A percentile compares a stretch with the other conserved stretches of the same genome.
These are phyloP conservation scores for Mormyrus hasselquistii DNA, from an alignment of 2,797 vertebrate species.

Conservation along the genomic window DNA sequence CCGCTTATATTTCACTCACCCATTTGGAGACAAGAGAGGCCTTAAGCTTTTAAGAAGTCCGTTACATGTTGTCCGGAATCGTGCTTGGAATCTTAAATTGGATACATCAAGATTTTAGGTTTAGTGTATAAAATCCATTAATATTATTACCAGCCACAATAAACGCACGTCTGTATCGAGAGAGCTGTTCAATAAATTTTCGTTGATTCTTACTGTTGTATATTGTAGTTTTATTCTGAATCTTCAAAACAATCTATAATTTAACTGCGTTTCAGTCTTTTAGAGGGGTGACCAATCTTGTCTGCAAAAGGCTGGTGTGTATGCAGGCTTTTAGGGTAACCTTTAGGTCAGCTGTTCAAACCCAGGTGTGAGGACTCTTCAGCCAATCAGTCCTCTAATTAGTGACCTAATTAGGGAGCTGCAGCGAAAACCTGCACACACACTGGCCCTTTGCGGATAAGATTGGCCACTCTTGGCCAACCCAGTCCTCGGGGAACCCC, in stretches of 20 bases:
- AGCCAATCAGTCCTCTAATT: too few species aligned
- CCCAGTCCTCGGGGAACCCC: neutral
- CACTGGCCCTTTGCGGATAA: too few species aligned
- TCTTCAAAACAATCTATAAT: neutral
- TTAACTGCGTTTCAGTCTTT: neutral
- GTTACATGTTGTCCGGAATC: neutral
- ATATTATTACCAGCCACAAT: neutral
- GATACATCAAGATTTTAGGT: neutral
- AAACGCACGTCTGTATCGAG: neutral
- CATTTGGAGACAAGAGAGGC: neutral
- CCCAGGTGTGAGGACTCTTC: too few species aligned
- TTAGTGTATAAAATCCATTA: neutral
- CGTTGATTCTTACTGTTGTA: neutral
- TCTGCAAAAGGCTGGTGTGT: too few species aligned
- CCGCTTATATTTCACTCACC: neutral
- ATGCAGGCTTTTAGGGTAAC: too few species aligned
- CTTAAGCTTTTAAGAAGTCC: neutral
- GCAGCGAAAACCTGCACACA: too few species aligned
- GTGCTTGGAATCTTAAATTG: neutral
- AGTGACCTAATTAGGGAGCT: too few species aligned
- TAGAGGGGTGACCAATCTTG: too few species aligned
- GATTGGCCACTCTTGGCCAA: too few species aligned
- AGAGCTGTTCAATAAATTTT: neutral
- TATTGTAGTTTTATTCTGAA: neutral
- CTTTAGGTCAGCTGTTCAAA: too few species aligned